Evolutionary conservation across 2,797 vertebrate species (phyloP).

Genomic region (Acrossocheilus fasciatus): DNA sequence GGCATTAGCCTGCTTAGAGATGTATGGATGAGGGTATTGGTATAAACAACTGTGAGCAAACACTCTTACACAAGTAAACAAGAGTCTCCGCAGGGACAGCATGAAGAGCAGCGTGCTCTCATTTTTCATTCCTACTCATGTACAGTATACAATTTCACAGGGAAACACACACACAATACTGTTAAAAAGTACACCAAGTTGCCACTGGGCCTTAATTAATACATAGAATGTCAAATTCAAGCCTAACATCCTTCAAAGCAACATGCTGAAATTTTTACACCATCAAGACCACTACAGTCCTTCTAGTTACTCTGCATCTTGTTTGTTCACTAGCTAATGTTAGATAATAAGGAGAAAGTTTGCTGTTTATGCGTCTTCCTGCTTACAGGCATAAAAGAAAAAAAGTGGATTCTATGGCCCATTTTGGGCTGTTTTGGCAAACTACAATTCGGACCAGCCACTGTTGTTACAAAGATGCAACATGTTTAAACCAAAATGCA

Average conservation of each 20-base stretch:
- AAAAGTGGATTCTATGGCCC: background rate
- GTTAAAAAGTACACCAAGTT: background rate
- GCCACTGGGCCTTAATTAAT: background rate
- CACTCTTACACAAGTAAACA: conserved; percentile 36
- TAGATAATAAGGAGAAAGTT: background rate
- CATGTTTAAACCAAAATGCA: background rate
- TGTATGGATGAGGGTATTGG: conserved; percentile 19
- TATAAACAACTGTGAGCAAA: conserved; percentile 39
- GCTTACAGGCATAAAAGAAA: background rate
- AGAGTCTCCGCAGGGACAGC: conserved; percentile 11
- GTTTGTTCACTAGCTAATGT: background rate
- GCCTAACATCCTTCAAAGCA: background rate
- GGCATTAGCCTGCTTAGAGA: conserved; percentile 34
- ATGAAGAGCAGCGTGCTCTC: background rate
- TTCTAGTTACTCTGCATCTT: background rate
- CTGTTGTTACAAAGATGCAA: background rate
- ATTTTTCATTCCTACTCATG: conserved; percentile 26
- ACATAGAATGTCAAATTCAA: background rate
- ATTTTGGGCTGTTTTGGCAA: background rate
- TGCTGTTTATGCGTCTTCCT: background rate
- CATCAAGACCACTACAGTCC: background rate
- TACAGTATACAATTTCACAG: background rate
- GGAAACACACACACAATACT: background rate
- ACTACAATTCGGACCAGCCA: background rate
- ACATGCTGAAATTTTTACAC: background rate